Evolutionary conservation across 2,113 vertebrate genomes (phyloP), one percentile per base, ranked within the genome.

Genomic region (Murina feae): DNA sequence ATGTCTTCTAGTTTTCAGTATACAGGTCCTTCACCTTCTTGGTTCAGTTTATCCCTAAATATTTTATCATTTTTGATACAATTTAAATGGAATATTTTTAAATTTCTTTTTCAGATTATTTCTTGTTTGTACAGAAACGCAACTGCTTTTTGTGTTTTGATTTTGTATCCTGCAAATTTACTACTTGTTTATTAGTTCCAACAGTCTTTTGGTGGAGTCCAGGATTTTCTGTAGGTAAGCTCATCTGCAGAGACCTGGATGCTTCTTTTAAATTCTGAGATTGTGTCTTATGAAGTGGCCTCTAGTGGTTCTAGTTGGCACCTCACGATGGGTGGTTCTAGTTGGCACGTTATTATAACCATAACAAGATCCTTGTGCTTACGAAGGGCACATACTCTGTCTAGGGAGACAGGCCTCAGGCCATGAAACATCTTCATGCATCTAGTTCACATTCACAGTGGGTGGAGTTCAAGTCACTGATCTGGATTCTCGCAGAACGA

Each of bases 211-310:
- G 23, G n/a, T 47, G 17, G 23, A 42, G 0, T 55, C 49, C 42
- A 55, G 35, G 10, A 42, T 55, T 86, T 69, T 72, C 49, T 71
- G 14, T 72, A 32, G 39, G 39, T 42, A 71, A 72, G 49, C 69
- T 86, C 35, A 63, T 63, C 53, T 69, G 32, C 37, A 55, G 63
- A 72, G 0, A 5, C 3, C 69, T 63, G 20, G 20, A 42, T 86
- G n/a, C n/a, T 85, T 81, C 68, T 92, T 86, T 96, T 44, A 91
- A 60, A 69, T 80, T 88, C 23, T 78, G 14, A 32, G 63, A 21
- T 85, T 60, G 12, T 39, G 4, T 86, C 20, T 81, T 81, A 11
- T 1, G 20, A 76, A 86, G 39, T 10, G 58, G 72, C 13, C 81
- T 74, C 32, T 65, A 8, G 66, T 72, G 53, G 17, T 79, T 91